Evolutionary conservation across 2,113 vertebrate species (phyloP).

Genomic region (Engraulis encrasicolus): DNA sequence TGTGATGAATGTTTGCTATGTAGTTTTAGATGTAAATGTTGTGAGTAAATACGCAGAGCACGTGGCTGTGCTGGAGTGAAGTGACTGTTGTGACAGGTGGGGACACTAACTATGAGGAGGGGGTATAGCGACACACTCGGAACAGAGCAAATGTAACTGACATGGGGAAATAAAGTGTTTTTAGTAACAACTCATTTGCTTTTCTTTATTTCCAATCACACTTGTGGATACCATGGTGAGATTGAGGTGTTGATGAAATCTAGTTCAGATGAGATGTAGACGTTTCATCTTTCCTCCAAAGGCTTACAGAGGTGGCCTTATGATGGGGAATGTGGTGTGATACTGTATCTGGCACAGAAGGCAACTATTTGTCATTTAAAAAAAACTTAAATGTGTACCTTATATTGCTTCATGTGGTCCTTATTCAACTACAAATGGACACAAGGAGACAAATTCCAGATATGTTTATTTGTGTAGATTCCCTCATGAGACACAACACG

Average conservation of each 20-base stretch:
- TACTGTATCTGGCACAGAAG: too few species aligned
- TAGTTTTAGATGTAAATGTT: slow-evolving; percentile 2
- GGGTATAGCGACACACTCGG: not conserved
- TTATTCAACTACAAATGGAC: not conserved
- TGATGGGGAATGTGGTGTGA: too few species aligned
- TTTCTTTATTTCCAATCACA: not conserved
- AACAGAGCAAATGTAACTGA: not conserved
- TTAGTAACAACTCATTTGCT: not conserved
- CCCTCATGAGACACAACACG: not conserved
- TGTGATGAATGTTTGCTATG: not conserved
- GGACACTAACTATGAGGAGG: not conserved
- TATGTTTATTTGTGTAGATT: slow-evolving; percentile 5
- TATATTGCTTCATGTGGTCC: not conserved
- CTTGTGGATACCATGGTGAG: too few species aligned
- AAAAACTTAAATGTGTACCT: not conserved
- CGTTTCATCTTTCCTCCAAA: too few species aligned
- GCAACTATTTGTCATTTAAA: not conserved
- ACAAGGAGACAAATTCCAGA: not conserved
- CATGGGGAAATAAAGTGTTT: slow-evolving; percentile 6
- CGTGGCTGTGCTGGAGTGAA: not conserved
- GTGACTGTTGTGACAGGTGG: not conserved
- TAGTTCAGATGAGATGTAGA: too few species aligned
- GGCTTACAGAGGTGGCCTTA: too few species aligned
- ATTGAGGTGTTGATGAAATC: too few species aligned
- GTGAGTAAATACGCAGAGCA: not conserved